Base-by-base conservation (phyloP, 2,888 invertebrate species). In the Folsomia manolachei region DNA sequence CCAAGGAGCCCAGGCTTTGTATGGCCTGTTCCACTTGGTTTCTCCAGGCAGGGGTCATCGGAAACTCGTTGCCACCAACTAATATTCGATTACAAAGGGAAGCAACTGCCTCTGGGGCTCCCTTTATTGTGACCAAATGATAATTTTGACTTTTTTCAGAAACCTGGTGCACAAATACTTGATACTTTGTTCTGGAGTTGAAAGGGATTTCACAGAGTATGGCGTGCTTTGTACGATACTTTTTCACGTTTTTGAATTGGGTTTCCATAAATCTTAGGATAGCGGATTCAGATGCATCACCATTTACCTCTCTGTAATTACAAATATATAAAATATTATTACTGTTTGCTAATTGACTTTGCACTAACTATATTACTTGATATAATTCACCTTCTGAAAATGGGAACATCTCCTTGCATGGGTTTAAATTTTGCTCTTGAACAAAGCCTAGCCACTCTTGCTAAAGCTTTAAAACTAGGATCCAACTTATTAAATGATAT, bases 161-260 rank as follows among this genome's bases (percentile, higher is more conserved):
- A n/a, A 73, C 56, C 14, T 77, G 71, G 53, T 80, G 78, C 18
- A 80, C 76, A 18, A 75, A 79, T 1, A 72, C 68, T 72, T 80
- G 78, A 66, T 74, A 73, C 65, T 79, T 80, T 1, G 72, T 77
- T 1, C 76, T 69, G 11, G 78, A 79, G 60, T 79, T 80, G 70
- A 80, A 80, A 1, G 80, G 80, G 14, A 79, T 72, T 64, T 79
- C 79, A 69, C 73, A 79, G n/a, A 79, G 27, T 66, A 75, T 78
- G 11, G 73, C 73, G 63, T 74, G 75, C n/a, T 72, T 72, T 64
- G 70, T 71, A 21, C 79, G 56, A 69, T 76, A 78, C 25, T 75
- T 74, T 53, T 73, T 70, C 0, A 79, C 76, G 56, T 72, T 72
- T 21, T 78, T 78, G 21, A 75, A 27, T 24, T 75, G 71, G 2